Evolutionary conservation across 2,113 vertebrate genomes (phyloP), one percentile per base, ranked within the genome.

Genomic region (Pao palembangensis): DNA sequence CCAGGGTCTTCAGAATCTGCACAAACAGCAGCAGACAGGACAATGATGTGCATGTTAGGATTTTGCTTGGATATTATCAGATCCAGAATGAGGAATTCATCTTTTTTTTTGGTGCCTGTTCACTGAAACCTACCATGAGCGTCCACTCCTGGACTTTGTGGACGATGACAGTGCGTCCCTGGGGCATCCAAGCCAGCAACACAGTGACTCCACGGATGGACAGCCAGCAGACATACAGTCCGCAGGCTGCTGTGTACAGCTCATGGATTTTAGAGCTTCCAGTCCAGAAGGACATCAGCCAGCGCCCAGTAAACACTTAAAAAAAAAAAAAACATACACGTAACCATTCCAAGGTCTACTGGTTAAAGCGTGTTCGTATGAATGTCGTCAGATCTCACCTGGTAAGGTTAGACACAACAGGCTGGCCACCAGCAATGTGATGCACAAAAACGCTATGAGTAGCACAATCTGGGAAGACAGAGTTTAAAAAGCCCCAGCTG

Each of bases 251-350:
- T 0, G 97, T 99, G 89, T 99, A 99, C 52, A 99, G 88, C 56
- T 99, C 97, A 0, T 99, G 97, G 82, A 98, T 99, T 90, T 98
- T 98, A 64, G 96, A 94, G 73, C 88, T 94, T 61, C 96, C 97
- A 8, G 95, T 99, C 97, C 97, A 99, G 88, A 99, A 99, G 0
- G 97, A 99, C 97, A 99, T 99, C 58, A 99, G 75, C 95, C 95
- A 99, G 52, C 97, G 95, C 10, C 97, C 97, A 34, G 94, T 93
- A 51, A 96, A 98, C 42, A 99, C 97, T 99, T 79, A 16, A 76
- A 79, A 6, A 55, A 1, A 64, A 19, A 64, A 50, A 1, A 58
- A 23, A 41, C 14, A 47, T 19, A 7, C 19, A 10, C 1, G 41
- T 6, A 20, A 31, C 8, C 2, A 41, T 38, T 41, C 34, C 1